Conservation (phyloP, 2,113 vertebrate genomes). For the Taxidea taxus region DNA sequence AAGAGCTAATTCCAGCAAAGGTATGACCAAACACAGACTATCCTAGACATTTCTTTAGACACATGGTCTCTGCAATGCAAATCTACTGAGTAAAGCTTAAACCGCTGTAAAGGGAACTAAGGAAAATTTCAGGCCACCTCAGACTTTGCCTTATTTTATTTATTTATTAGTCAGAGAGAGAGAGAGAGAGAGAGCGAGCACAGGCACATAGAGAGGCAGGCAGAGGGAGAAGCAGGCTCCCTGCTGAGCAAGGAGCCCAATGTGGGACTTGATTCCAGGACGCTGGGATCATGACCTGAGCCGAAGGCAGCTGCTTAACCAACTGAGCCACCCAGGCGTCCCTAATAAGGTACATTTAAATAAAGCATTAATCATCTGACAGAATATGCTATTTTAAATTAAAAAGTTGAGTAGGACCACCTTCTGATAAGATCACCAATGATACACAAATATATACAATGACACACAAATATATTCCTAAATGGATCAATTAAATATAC, state of each 20-base stretch:
- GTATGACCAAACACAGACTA: neutral
- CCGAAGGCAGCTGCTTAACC: too few species aligned
- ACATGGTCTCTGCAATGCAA: neutral
- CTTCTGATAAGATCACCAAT: neutral
- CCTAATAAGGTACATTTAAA: neutral
- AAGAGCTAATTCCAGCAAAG: neutral
- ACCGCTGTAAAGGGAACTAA: neutral
- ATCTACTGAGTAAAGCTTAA: neutral
- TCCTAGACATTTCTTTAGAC: neutral
- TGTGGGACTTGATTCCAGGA: too few species aligned
- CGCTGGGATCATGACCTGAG: too few species aligned
- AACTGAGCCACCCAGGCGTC: too few species aligned
- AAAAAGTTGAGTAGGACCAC: neutral
- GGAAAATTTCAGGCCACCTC: neutral
- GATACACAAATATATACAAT: neutral
- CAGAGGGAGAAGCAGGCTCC: too few species aligned
- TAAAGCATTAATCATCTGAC: neutral
- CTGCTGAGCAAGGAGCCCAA: too few species aligned
- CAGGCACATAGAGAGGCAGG: too few species aligned
- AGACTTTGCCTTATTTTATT: neutral
- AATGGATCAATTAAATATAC: neutral
- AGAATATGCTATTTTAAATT: neutral
- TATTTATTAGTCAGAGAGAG: too few species aligned
- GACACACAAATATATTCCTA: neutral
- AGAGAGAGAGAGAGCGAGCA: too few species aligned